Evolutionary conservation across 2,888 invertebrate species (phyloP), one percentile per base, ranked within the genome.

Genomic region (Sinohyriopsis cumingii): DNA sequence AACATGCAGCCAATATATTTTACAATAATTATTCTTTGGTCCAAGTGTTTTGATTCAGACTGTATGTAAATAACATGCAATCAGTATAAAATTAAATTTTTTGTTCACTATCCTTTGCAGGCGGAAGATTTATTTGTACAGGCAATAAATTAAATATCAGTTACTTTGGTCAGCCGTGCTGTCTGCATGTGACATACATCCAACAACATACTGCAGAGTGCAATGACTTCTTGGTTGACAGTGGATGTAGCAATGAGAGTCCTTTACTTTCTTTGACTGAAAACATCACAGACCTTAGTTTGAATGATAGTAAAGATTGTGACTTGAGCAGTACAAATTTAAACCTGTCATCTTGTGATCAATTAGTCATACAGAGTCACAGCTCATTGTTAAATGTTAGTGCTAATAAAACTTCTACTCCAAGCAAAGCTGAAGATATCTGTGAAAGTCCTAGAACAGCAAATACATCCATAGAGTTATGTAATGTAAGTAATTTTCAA

Each of bases 111-210:
- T 68, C 18, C 59, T 68, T 81, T 81, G 19, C 78, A 85, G 84
- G 71, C 62, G 81, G 80, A 54, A 75, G 70, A 62, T 82, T 75
- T 63, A 55, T 83, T 9, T 66, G 73, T 20, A 24, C 65, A 59
- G 81, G 78, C 55, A 75, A 77, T 66, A 61, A 59, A 60, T 62
- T 80, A 18, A 66, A 66, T 55, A 25, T 82, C 3, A 59, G 61
- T 55, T 84, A 84, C 69, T 87, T 79, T 81, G 86, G 86, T 59
- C 84, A 84, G 61, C 67, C 24, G 9, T 85, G 79, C 69, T 53
- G 62, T 5, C 83, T 85, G 62, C 33, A 18, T 54, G 78, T 86
- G 1, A 71, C 56, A 20, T 64, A 64, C 54, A 54, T 81, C 25
- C 55, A 18, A 24, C 6, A 28, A 28, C 15, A 54, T 45, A 55